Evolutionary conservation across 2,888 invertebrate species (phyloP), one percentile per base, ranked within the genome.

Genomic region (Ormyrus nitidulus): DNA sequence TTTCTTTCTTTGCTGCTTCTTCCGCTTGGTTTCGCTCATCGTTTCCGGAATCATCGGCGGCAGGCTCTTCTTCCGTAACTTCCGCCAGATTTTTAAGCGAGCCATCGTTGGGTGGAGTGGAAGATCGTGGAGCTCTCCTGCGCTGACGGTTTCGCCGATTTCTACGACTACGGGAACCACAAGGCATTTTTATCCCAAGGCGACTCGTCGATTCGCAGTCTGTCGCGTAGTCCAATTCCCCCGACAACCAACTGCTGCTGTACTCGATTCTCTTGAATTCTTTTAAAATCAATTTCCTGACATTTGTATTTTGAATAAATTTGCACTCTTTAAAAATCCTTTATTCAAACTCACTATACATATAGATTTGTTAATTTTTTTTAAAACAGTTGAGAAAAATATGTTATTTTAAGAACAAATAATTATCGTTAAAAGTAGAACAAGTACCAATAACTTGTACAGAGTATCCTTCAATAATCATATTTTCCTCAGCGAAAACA

Each of bases 131-230:
- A 2, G 77, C 69, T 19, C 85, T 84, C 68, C 85, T 85, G 61
- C 84, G 84, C 64, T 87, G 87, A 51, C 87, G 87, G 72, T 85
- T 86, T 9, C 86, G 85, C 5, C 87, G 86, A 75, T 85, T 86
- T 68, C 85, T 85, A 62, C 89, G 87, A 19, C 82, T 83, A 11
- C 89, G 88, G 65, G 87, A 84, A 13, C 86, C 86, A 76, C 87
- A 86, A 53, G 89, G 88, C 89, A 89, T 89, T 66, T 56, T 83
- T 64, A 72, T 68, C 10, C 61, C 66, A 8, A 69, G 54, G 54
- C 44, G 56, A 48, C 19, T 66, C n/a, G 72, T 8, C 9, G 81
- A 77, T 13, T 81, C 79, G 51, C 46, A 83, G 80, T 85, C 85
- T 70, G 85, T 85, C n/a, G 81, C 79, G 85, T 86, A 85, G 68